Evolutionary conservation across 1,140 invertebrate genomes (phyloP).

Genomic region (Conus ventricosus): DNA sequence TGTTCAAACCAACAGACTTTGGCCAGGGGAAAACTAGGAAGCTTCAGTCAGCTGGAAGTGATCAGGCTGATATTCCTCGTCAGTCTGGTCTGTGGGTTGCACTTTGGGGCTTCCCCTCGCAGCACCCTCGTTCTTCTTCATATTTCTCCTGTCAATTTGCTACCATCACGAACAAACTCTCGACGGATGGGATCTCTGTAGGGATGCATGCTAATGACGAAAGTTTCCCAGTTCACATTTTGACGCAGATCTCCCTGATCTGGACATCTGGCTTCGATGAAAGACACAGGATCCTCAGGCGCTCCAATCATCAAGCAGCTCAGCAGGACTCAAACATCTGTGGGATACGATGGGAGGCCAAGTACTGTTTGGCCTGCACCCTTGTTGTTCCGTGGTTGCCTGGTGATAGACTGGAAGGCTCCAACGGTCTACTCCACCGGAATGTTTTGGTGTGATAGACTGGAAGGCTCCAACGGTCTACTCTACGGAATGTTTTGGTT

Average conservation of each 20-base stretch:
- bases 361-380: conserved; percentile 67
- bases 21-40: conserved; percentile 29
- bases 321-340: conserved; percentile 72
- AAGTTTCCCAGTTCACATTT: conserved; percentile 73
- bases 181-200: conserved; percentile 63
- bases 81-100: conserved; percentile 25
- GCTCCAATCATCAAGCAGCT: conserved; percentile 70
- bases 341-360: conserved; percentile 65
- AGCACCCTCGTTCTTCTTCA: too few relatives aligned
- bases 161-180: conserved; percentile 65
- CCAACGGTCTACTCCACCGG: too few relatives aligned
- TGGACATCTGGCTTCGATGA: conserved; percentile 68
- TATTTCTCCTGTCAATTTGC: too few relatives aligned
- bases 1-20: conserved; percentile 20
- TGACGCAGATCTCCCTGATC: conserved; percentile 64
- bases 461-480: neutral
- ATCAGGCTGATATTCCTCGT: conserved; percentile 61
- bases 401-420: neutral
- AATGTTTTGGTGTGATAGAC: too few relatives aligned
- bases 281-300: conserved; percentile 70
- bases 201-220: conserved; percentile 68
- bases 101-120: neutral
- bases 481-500: too few relatives aligned
- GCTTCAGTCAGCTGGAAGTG: conserved; percentile 66
- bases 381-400: conserved; percentile 49